Evolutionary conservation across 2,797 vertebrate species (phyloP).

Genomic region (Octomys mimax): DNA sequence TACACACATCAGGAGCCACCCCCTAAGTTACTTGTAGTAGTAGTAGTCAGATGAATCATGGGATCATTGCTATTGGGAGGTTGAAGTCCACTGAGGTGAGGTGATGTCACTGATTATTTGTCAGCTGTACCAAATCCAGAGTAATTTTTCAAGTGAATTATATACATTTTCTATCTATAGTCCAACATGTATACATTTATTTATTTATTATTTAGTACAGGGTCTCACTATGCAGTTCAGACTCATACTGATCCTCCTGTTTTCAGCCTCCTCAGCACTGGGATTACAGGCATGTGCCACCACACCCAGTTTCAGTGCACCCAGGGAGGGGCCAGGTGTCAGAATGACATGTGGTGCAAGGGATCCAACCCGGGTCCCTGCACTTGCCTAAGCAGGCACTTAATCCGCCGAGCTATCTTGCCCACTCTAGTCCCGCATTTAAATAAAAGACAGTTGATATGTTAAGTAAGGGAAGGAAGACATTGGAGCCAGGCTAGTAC

Average conservation of each 20-base stretch:
- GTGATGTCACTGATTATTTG: background rate
- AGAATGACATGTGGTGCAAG: too few relatives aligned
- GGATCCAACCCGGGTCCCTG: too few relatives aligned
- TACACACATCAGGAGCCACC: background rate
- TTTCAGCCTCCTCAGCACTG: too few relatives aligned
- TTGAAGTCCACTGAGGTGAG: background rate
- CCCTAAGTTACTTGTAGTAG: background rate
- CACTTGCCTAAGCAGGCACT: too few relatives aligned
- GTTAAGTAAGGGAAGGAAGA: background rate
- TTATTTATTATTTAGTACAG: too few relatives aligned
- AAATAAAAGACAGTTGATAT: background rate
- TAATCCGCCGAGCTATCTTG: too few relatives aligned
- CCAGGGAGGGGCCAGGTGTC: too few relatives aligned
- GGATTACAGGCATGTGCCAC: too few relatives aligned
- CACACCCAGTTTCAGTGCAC: too few relatives aligned
- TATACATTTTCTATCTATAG: background rate
- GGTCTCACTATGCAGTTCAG: too few relatives aligned
- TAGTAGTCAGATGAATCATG: background rate
- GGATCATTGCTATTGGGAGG: background rate
- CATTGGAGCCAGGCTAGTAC: background rate
- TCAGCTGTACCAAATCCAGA: background rate
- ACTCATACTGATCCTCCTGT: too few relatives aligned
- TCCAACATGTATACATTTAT: too few relatives aligned
- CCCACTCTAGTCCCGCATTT: background rate
- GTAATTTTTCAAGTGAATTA: slow-evolving; percentile 8